Conservation (phyloP, 2,797 vertebrate species). For the Octomys mimax region DNA sequence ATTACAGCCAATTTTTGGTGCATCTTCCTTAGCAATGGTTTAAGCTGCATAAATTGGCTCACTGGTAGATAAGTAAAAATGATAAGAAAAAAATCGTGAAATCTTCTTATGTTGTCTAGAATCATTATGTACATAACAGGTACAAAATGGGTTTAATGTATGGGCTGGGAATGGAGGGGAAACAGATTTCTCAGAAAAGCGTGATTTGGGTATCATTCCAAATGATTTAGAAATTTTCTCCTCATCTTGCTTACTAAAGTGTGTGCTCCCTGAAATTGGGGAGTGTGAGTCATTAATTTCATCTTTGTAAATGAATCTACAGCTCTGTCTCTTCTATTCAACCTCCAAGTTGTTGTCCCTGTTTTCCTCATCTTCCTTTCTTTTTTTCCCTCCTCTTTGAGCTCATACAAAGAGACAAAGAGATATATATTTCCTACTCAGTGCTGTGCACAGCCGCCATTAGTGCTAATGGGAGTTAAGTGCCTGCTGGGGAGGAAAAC, state of each 20-base stretch:
- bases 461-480: slow-evolving; percentile 87
- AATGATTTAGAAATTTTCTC: slow-evolving; percentile 89
- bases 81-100: slow-evolving; percentile 85
- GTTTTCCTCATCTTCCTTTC: background rate
- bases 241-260: slow-evolving; percentile 87
- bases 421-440: slow-evolving; percentile 82
- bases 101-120: slow-evolving; percentile 89
- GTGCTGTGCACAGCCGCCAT: slow-evolving; percentile 79
- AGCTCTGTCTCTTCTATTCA: slow-evolving; percentile 82
- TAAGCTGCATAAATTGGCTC: slow-evolving; percentile 91
- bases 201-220: slow-evolving; percentile 87
- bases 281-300: slow-evolving; percentile 86
- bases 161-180: slow-evolving; percentile 86
- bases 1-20: slow-evolving; percentile 91
- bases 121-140: slow-evolving; percentile 91
- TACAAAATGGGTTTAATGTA: slow-evolving; percentile 90
- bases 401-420: slow-evolving; percentile 85
- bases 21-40: slow-evolving; percentile 91
- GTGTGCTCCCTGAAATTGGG: slow-evolving; percentile 87
- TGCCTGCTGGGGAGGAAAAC: slow-evolving; percentile 82
- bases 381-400: slow-evolving; percentile 62
- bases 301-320: slow-evolving; percentile 87
- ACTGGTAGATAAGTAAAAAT: slow-evolving; percentile 88
- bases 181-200: slow-evolving; percentile 88
- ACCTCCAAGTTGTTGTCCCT: slow-evolving; percentile 79